These are phyloP conservation scores for Rugalucina vietnamica DNA, from an alignment of 2,888 invertebrate genomes.

Conservation along the genomic window DNA sequence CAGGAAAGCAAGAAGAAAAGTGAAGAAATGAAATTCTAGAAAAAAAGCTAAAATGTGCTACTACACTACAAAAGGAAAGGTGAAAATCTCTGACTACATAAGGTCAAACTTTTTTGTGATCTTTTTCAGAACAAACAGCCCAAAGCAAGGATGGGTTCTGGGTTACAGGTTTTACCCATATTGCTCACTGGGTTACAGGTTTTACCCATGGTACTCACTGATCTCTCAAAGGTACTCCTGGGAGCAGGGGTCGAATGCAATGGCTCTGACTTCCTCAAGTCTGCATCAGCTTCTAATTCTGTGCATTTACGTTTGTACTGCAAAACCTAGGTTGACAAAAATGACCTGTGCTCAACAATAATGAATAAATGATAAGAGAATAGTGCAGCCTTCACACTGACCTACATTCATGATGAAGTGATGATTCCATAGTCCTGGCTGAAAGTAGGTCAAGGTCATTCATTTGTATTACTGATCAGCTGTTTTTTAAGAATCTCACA, in stretches of 20 bases:
- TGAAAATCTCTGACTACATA: not conserved
- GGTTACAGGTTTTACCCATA: not conserved
- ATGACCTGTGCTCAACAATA: not conserved
- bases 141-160: not conserved
- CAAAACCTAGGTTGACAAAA: constrained; percentile 85
- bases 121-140: not conserved
- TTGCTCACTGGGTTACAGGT: not conserved
- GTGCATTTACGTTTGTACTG: constrained; percentile 95
- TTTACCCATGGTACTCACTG: not conserved
- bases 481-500: too few species aligned
- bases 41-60: not conserved
- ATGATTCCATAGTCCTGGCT: not conserved
- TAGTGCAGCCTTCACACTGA: not conserved
- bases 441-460: constrained; percentile 1
- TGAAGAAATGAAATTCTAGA: too few species aligned
- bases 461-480: too few species aligned
- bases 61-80: not conserved
- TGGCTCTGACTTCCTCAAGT: not conserved
- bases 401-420: not conserved
- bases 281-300: constrained; percentile 88
- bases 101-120: not conserved
- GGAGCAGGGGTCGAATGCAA: not conserved
- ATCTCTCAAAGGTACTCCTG: not conserved
- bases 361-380: not conserved
- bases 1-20: too few species aligned